Evolutionary conservation across 2,888 invertebrate species (phyloP).

Genomic region (Serrognathus titanus): DNA sequence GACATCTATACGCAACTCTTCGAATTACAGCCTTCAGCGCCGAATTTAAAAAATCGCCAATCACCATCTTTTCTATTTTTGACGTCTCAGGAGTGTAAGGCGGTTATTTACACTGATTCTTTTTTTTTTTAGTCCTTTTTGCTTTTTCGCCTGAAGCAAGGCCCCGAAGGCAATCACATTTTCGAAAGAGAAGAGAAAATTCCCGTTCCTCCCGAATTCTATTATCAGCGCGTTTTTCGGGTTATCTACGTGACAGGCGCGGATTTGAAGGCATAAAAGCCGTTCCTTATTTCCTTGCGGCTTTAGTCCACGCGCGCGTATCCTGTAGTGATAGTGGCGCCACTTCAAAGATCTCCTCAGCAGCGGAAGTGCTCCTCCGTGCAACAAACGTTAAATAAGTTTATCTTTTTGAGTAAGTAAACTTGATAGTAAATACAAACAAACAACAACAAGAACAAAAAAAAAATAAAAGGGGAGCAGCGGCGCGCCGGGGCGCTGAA

Average conservation of each 20-base stretch:
- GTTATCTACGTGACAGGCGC: conserved; percentile 15
- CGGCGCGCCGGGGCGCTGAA: too few relatives aligned
- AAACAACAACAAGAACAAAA: too few relatives aligned
- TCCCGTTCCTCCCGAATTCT: neutral
- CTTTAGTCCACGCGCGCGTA: conserved; percentile 6
- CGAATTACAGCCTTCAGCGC: neutral
- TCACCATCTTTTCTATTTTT: too few relatives aligned
- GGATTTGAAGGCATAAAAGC: conserved; percentile 7
- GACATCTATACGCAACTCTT: neutral
- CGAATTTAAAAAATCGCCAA: neutral
- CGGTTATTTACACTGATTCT: too few relatives aligned
- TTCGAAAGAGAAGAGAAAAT: too few relatives aligned
- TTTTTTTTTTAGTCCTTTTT: too few relatives aligned
- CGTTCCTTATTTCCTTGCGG: neutral
- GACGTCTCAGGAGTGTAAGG: too few relatives aligned
- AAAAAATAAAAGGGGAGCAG: too few relatives aligned
- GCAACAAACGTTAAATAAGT: neutral
- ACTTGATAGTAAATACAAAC: too few relatives aligned
- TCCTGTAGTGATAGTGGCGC: conserved; percentile 4
- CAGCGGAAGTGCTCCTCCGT: neutral
- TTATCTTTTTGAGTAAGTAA: neutral
- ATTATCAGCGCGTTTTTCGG: neutral
- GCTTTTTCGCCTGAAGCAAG: too few relatives aligned
- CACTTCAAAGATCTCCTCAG: neutral
- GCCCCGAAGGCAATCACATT: too few relatives aligned